Percentiles rank a stretch among this genome's conserved stretches.
Evolutionary conservation across 2,797 vertebrate species (phyloP).

Genomic region (Cheirogaleus major): DNA sequence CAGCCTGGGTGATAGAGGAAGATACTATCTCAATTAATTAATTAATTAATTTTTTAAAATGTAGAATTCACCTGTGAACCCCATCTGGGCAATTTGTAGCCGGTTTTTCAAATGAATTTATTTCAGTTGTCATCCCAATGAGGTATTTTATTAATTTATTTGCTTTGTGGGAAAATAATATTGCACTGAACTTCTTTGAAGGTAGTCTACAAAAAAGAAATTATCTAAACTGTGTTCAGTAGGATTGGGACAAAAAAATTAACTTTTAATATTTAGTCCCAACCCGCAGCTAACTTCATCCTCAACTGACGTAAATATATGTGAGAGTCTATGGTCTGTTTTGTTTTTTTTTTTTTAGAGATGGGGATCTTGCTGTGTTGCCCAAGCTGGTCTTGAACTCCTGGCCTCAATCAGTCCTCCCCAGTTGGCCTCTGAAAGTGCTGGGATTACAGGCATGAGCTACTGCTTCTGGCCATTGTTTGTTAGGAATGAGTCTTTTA

Average conservation of each 20-base stretch:
- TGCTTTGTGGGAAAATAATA: not conserved
- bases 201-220: not conserved
- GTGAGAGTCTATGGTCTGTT: not conserved
- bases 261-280: not conserved
- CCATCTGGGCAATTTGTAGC: not conserved
- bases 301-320: not conserved
- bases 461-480: no score
- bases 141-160: not conserved
- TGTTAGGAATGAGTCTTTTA: not conserved
- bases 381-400: no score
- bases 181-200: not conserved
- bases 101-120: not conserved
- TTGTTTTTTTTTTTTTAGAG: no score
- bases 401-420: no score
- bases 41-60: no score
- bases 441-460: no score
- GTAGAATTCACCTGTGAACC: no score
- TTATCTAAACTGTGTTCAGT: not conserved
- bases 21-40: not conserved
- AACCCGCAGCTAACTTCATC: not conserved
- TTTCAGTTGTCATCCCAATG: constrained; percentile 1
- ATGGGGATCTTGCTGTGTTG: no score
- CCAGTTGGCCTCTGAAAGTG: no score
- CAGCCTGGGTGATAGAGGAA: no score
- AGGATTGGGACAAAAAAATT: no score